Base-by-base conservation (phyloP, 2,888 invertebrate genomes). In the Choreutis nemorana region DNA sequence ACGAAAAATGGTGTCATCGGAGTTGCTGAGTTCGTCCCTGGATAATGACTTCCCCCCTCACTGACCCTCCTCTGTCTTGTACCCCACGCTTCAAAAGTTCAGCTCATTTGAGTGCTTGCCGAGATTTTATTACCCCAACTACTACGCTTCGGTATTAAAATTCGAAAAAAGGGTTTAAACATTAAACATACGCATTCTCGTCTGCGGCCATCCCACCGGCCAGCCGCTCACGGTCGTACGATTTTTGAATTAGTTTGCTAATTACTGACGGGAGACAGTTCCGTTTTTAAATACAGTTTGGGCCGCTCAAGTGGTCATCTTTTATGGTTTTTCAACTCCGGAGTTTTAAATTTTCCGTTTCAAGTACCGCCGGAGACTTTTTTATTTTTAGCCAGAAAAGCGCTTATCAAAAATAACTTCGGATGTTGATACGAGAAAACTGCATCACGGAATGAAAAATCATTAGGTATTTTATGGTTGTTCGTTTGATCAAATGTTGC, bases 61-160 rank as follows among this genome's bases (percentile, higher is more conserved):
- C 73, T 75, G 77, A 73, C 73, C 75, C 64, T 68, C 61, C 63
- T 62, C 64, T 70, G 77, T 73, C 75, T 75, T 75, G 64, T 65
- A 61, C 71, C 65, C 67, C 59, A 61, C 72, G 75, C 73, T 73
- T 73, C 70, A 72, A 75, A 77, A 78, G 75, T 78, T 78, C 71
- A 70, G 73, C 73, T 73, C 75, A 71, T 75, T 77, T 68, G 75
- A 78, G 78, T 71, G 68, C 70, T 61, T 54, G 66, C 70, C 51
- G 77, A 78, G 78, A 78, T 77, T 78, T 78, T 68, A 78, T 78
- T 77, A 77, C 67, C 44, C 59, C 67, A 73, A 73, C 75, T 73
- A 72, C 68, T 62, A 55, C n/a, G 49, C 55, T 59, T 59, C 55
- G 66, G 68, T 70, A 72, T 73, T 73, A 75, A 61, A 55, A 58